phyloP scores from a whole-genome alignment of 2,888 invertebrate species.

The Dasypolia templi region DNA sequence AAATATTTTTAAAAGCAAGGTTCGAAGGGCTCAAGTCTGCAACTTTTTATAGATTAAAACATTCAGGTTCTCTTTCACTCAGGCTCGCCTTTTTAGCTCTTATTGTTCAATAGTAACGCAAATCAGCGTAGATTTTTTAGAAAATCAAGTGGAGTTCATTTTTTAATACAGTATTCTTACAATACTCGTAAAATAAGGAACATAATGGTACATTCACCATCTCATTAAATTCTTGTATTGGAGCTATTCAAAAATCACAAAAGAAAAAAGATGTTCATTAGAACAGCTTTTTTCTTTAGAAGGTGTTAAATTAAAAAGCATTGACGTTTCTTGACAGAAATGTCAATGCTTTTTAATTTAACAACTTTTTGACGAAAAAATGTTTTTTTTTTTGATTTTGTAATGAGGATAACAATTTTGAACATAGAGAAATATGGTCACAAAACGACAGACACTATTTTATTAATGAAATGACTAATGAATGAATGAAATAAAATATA shows the following conservation, averaged over 20 bases:
- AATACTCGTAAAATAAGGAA: too few relatives aligned
- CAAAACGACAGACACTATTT: too few relatives aligned
- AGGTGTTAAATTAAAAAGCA: too few relatives aligned
- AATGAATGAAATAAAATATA: neutral
- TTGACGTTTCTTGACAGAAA: too few relatives aligned
- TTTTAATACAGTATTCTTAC: neutral
- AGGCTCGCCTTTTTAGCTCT: neutral
- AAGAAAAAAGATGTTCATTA: neutral
- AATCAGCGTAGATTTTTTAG: neutral
- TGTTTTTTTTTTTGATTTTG: neutral
- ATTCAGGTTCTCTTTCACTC: neutral
- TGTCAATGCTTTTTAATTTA: slow-evolving; percentile 1
- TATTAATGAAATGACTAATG: neutral
- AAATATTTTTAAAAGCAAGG: too few relatives aligned
- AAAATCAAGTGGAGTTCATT: neutral
- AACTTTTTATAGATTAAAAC: neutral
- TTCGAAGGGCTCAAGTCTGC: too few relatives aligned
- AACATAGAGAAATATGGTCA: neutral
- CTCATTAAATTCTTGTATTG: neutral
- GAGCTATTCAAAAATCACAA: neutral
- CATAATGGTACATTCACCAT: neutral
- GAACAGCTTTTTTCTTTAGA: too few relatives aligned
- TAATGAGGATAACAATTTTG: neutral
- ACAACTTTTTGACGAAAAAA: slow-evolving; percentile 5
- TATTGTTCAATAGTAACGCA: too few relatives aligned